Conservation (phyloP, 2,888 invertebrate genomes). For the Phlogophora meticulosa region DNA sequence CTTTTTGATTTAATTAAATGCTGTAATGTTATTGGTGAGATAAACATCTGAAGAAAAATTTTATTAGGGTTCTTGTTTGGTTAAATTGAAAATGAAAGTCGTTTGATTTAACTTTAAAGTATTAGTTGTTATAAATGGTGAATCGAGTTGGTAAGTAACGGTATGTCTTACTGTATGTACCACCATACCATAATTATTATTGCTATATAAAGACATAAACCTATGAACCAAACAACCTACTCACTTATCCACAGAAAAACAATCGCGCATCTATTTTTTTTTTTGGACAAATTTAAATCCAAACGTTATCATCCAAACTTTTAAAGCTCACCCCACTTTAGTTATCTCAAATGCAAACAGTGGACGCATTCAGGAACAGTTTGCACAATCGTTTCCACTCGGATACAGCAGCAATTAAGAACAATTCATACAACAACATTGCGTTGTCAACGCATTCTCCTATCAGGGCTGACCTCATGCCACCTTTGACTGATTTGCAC, state of each 20-base stretch:
- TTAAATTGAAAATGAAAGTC: not conserved
- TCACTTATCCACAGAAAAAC: not conserved
- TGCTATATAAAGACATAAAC: no score
- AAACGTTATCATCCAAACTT: constrained; percentile 15
- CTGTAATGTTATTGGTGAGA: constrained; percentile 16
- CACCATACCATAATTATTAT: no score
- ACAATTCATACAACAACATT: constrained; percentile 74
- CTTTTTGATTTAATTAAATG: constrained; percentile 29
- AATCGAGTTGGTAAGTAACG: no score
- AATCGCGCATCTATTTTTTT: not conserved
- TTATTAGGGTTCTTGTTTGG: not conserved
- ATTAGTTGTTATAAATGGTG: not conserved
- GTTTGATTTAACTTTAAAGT: not conserved
- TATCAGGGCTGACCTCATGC: constrained; percentile 76
- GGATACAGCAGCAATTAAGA: constrained; percentile 75
- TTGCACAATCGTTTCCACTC: constrained; percentile 68
- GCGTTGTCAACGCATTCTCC: constrained; percentile 78
- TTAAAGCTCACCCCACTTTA: constrained; percentile 38
- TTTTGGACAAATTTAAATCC: constrained; percentile 14
- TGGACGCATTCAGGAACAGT: constrained; percentile 54
- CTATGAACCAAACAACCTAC: not conserved
- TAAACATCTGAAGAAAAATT: constrained; percentile 16
- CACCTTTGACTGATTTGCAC: constrained; percentile 86
- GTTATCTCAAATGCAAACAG: constrained; percentile 57
- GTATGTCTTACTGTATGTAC: no score